Percentiles rank a stretch among this genome's conserved stretches.
phyloP scores from a whole-genome alignment of 2,113 vertebrate genomes.

The Petroica traversi region DNA sequence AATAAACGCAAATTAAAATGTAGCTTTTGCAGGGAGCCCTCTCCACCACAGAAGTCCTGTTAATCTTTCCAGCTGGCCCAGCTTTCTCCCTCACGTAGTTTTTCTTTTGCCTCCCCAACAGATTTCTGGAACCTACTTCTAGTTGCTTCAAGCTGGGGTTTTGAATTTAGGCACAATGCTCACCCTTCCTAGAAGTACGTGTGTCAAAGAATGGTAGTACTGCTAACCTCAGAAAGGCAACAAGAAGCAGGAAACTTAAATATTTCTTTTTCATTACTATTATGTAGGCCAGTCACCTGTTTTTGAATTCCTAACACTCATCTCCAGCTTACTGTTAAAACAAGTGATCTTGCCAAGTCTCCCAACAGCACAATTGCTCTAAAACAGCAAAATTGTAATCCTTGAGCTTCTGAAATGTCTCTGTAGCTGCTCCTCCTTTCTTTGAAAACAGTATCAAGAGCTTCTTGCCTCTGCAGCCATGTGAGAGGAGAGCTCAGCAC shows the following conservation, averaged over 20 bases:
- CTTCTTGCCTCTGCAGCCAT: neutral
- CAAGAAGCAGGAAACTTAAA: neutral
- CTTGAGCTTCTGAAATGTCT: neutral
- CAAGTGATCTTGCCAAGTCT: neutral
- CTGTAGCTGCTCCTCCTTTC: neutral
- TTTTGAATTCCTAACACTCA: neutral
- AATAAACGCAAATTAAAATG: neutral
- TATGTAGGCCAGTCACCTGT: neutral
- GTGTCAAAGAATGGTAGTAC: neutral
- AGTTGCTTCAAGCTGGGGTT: neutral
- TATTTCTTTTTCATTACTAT: neutral
- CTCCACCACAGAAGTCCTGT: neutral
- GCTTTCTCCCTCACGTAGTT: neutral
- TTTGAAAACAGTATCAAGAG: neutral
- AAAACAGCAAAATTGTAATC: accelerated
- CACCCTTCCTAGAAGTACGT: neutral
- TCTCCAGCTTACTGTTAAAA: neutral
- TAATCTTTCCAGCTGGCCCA: neutral
- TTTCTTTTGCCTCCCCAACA: neutral
- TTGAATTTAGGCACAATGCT: neutral
- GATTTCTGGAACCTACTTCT: neutral
- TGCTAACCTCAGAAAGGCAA: neutral
- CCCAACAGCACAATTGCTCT: neutral
- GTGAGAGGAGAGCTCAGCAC: neutral
- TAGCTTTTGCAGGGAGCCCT: neutral